Conservation (phyloP, 2,888 invertebrate genomes). For the Phragmatobia fuliginosa region DNA sequence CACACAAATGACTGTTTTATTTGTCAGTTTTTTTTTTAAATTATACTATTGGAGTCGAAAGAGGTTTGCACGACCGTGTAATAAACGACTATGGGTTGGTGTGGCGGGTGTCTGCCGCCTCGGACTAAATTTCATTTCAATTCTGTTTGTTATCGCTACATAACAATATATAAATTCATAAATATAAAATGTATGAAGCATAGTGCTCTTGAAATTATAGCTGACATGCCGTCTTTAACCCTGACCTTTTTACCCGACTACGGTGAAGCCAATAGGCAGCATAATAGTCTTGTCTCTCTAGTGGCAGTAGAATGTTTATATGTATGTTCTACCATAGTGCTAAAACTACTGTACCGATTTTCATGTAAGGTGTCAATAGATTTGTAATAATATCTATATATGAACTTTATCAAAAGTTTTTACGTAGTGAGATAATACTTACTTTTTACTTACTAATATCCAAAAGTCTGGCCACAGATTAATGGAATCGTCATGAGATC, state of each 20-base stretch:
- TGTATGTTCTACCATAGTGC: no score
- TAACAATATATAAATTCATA: neutral
- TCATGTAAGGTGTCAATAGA: no score
- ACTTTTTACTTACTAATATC: neutral
- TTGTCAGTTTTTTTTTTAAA: no score
- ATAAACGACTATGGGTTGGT: neutral
- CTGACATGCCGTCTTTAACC: neutral
- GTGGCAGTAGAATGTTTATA: no score
- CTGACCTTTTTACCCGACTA: conserved; percentile 9
- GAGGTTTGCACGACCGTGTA: neutral
- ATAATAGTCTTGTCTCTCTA: no score
- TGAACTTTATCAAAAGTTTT: no score
- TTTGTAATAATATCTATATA: no score
- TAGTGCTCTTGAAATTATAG: neutral
- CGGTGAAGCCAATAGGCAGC: no score
- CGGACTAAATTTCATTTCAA: neutral
- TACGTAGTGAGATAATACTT: no score
- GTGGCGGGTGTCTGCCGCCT: neutral
- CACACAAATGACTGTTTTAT: no score
- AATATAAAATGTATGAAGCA: neutral
- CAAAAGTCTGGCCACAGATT: neutral
- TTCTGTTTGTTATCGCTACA: conserved; percentile 1
- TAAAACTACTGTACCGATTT: no score
- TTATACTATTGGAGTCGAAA: neutral
- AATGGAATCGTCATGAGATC: neutral